Base-by-base conservation (phyloP, 2,797 vertebrate genomes). In the Nyctibius grandis region DNA sequence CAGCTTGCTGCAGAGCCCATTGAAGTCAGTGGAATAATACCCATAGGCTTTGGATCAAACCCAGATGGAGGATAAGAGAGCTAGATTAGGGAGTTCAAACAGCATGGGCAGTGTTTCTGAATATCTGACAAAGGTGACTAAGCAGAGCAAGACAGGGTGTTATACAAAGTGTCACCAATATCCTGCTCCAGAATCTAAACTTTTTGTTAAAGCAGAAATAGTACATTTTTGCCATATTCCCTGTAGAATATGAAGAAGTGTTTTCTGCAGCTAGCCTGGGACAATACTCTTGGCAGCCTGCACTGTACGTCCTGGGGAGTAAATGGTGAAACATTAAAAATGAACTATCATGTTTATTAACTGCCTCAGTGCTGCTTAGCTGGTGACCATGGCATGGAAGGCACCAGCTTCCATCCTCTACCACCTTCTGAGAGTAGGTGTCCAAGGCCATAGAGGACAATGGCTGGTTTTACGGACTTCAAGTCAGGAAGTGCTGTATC, bases 351-450 rank as follows among this genome's bases (percentile, higher is more conserved):
- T 13, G 19, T 25, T 6, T 85, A 11, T 45, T 78, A 76, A 57
- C 9, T 36, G 11, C 15, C 31, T 72, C 29, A 38, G 12, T 15
- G 22, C 8, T 0, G 0, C 11, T 12, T 74, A 92, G 33, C 12
- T 9, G 8, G 3, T 72, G 25, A 38, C 10, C 12, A 4, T 11
- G 8, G 9, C 9, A 1, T 72, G 13, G 44, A 57, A 60, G 14
- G 7, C 38, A 65, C 10, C 26, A 59, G 5, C 11, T 18, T 54
- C 25, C 15, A 23, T 33, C 48, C 12, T 75, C 21, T 9, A 50
- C 5, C 17, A 29, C 21, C 17, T 67, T 50, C 40, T 31, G 45
- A 51, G 18, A 48, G 7, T 15, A 60, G 19, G 6, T 36, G 6
- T 70, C 17, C 18, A 83, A 64, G 42, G 16, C 6, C n/a, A 17